Percentiles rank a stretch among this genome's conserved stretches.
These are phyloP conservation scores for Podarcis lilfordi DNA, from an alignment of 2,797 vertebrate genomes.

Conservation along the genomic window DNA sequence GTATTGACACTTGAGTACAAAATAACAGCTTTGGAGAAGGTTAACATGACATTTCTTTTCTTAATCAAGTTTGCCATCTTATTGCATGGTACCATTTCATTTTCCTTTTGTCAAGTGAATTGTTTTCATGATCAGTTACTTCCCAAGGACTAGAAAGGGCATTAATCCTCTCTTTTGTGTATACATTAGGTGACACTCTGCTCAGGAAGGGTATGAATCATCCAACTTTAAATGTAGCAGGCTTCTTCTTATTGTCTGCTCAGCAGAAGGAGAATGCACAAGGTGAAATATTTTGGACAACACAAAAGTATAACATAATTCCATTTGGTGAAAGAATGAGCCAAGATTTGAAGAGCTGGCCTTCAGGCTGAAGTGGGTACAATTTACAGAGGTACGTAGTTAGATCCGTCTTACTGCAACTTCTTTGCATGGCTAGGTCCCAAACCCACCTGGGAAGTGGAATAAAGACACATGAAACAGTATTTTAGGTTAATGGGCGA, in stretches of 20 bases:
- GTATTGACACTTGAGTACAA: slow-evolving; percentile 20
- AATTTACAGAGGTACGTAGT: background rate
- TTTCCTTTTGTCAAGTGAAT: slow-evolving; percentile 41
- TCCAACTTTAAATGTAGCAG: background rate
- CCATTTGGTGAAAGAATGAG: background rate
- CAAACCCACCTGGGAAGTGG: too few species aligned
- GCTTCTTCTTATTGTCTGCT: slow-evolving; percentile 6
- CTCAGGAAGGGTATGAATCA: background rate
- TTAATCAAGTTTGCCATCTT: slow-evolving; percentile 26
- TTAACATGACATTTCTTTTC: slow-evolving; percentile 24
- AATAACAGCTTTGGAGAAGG: slow-evolving; percentile 7
- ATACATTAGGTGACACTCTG: background rate
- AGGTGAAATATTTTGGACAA: slow-evolving; percentile 7
- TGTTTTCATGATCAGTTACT: slow-evolving; percentile 23
- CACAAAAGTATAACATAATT: background rate
- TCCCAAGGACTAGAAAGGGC: slow-evolving; percentile 24
- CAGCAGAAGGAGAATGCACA: background rate
- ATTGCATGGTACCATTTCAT: background rate
- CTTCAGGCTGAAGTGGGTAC: background rate
- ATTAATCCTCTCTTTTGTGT: slow-evolving; percentile 30
- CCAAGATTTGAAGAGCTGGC: background rate
- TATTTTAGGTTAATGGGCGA: too few species aligned
- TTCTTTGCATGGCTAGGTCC: background rate
- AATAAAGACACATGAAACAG: too few species aligned
- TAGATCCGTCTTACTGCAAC: background rate